A percentile compares a stretch with the other conserved stretches of the same genome.
phyloP scores from a whole-genome alignment of 2,888 invertebrate species.

The Arenicola marina region DNA sequence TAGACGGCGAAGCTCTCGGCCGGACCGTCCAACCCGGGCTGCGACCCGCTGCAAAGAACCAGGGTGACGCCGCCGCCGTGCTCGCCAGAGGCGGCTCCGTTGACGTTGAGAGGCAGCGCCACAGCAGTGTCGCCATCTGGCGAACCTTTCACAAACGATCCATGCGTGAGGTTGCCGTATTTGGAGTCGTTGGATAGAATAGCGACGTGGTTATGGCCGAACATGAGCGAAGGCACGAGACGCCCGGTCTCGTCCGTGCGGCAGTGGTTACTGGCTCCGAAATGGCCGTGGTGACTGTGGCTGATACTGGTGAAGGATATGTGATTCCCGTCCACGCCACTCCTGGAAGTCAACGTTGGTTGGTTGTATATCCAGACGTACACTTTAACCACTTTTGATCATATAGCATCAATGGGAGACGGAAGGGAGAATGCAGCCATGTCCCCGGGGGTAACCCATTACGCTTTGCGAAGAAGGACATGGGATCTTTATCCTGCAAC shows the following conservation, averaged over 20 bases:
- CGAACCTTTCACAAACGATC: slow-evolving; percentile 27
- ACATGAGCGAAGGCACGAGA: slow-evolving; percentile 36
- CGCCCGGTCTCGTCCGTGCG: slow-evolving; percentile 37
- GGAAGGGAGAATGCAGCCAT: no score
- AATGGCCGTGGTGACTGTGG: slow-evolving; percentile 37
- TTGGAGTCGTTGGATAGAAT: slow-evolving; percentile 37
- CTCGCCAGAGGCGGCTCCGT: slow-evolving; percentile 21
- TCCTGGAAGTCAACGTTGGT: no score
- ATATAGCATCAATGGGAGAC: no score
- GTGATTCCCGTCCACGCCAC: slow-evolving; percentile 44
- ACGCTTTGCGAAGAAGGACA: no score
- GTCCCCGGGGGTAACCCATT: no score
- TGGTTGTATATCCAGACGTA: no score
- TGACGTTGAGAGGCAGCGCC: slow-evolving; percentile 34
- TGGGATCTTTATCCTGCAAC: no score
- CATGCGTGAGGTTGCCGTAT: slow-evolving; percentile 38
- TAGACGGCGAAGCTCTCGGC: slow-evolving; percentile 29
- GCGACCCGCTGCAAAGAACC: slow-evolving; percentile 37
- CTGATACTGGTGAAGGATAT: slow-evolving; percentile 20
- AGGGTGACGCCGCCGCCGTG: slow-evolving; percentile 34
- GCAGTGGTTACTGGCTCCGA: slow-evolving; percentile 33
- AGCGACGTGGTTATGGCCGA: slow-evolving; percentile 40
- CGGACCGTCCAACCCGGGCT: slow-evolving; percentile 12
- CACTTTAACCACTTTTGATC: no score
- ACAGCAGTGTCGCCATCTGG: slow-evolving; percentile 5